These are phyloP conservation scores for Aricia agestis DNA, from an alignment of 1,140 invertebrate genomes.

Conservation along the genomic window DNA sequence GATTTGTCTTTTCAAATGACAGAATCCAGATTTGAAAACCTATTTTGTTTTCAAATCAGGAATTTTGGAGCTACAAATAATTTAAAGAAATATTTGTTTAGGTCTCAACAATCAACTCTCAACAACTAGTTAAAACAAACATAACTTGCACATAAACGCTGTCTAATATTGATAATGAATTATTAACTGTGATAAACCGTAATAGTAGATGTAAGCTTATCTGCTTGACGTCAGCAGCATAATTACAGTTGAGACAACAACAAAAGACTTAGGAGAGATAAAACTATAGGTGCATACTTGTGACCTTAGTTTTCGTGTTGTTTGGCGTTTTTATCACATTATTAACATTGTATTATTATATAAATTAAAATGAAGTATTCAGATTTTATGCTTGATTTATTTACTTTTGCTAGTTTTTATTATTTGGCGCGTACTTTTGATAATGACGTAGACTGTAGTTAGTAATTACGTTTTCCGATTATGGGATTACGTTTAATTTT, in stretches of 20 bases:
- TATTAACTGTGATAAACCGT: not conserved
- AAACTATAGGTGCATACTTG: slow-evolving; percentile 7
- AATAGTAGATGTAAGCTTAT: slow-evolving; percentile 13
- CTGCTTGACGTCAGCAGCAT: slow-evolving; percentile 19
- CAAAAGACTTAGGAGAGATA: slow-evolving; percentile 14
- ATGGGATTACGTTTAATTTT: not conserved
- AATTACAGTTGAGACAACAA: slow-evolving; percentile 17
- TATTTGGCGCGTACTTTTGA: not conserved
- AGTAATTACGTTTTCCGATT: not conserved
- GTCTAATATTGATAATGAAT: slow-evolving; percentile 1
- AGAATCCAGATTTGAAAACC: no score
- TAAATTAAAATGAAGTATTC: not conserved
- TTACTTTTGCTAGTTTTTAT: no score
- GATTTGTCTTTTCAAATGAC: no score
- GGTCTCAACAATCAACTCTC: no score
- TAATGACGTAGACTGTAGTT: not conserved
- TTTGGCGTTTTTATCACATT: not conserved
- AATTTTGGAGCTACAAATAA: no score
- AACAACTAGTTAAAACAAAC: slow-evolving; percentile 25
- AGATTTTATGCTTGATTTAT: not conserved
- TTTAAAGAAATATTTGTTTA: no score
- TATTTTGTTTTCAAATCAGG: no score
- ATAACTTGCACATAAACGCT: not conserved
- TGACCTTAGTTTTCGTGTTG: slow-evolving; percentile 11
- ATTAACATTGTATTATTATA: not conserved